phyloP scores from a whole-genome alignment of 2,797 vertebrate genomes.

The Chaetophractus vellerosus region DNA sequence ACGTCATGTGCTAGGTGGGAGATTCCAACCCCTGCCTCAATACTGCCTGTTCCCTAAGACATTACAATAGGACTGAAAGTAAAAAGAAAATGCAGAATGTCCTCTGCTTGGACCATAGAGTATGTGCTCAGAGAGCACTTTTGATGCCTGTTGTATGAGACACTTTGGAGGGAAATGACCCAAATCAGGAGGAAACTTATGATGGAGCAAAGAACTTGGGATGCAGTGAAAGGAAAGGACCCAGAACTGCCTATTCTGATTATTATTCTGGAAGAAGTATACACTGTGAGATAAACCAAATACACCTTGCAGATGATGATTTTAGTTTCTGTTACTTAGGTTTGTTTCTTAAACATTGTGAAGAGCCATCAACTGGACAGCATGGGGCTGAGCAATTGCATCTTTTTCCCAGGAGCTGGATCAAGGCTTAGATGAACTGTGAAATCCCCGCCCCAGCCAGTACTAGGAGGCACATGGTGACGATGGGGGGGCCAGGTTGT shows the following conservation, averaged over 20 bases:
- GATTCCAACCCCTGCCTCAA: background rate
- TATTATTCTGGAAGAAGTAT: background rate
- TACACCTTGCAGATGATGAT: background rate
- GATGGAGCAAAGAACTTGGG: background rate
- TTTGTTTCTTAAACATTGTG: background rate
- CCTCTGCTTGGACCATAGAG: background rate
- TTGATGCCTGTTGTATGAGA: background rate
- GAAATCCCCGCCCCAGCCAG: background rate
- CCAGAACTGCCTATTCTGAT: background rate
- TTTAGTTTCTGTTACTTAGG: constrained; percentile 15
- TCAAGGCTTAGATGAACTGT: background rate
- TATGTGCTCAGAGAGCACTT: background rate
- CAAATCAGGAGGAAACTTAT: background rate
- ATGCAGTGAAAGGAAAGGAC: background rate
- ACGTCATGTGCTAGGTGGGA: background rate
- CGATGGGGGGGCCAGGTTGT: background rate
- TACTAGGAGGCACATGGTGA: background rate
- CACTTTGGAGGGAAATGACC: background rate
- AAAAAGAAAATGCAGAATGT: background rate
- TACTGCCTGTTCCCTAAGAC: background rate
- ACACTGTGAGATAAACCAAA: background rate
- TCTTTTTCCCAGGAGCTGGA: background rate
- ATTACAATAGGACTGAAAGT: background rate
- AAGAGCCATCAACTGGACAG: background rate
- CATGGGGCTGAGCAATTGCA: background rate